Evolutionary conservation across 1,140 invertebrate genomes (phyloP).

Genomic region (Philopotamus ludificatus): DNA sequence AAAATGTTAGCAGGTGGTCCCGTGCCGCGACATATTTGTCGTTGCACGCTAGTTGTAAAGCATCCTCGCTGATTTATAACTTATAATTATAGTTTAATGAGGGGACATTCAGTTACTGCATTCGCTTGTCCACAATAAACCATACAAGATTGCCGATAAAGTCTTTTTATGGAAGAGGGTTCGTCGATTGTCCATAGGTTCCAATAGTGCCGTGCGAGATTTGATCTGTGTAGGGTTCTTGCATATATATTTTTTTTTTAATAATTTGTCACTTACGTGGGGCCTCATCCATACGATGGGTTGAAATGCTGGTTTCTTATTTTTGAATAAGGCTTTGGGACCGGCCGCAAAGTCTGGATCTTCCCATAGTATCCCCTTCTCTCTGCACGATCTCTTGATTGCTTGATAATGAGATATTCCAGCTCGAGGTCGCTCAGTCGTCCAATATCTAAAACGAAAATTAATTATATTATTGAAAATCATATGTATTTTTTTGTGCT

Average conservation of each 20-base stretch:
- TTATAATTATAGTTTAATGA: conserved; percentile 32
- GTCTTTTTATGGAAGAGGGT: background rate
- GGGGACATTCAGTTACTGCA: background rate
- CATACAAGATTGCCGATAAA: background rate
- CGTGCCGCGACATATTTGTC: no score
- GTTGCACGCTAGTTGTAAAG: no score
- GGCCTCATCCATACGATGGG: conserved; percentile 64
- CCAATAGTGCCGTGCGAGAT: background rate
- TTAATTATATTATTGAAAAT: no score
- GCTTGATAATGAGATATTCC: conserved; percentile 55
- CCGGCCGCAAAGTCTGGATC: conserved; percentile 67
- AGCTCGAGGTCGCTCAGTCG: conserved; percentile 55
- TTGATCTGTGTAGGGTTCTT: background rate
- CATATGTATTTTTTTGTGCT: no score
- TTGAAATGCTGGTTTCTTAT: conserved; percentile 57
- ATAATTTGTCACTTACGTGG: conserved; percentile 53
- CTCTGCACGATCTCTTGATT: conserved; percentile 58
- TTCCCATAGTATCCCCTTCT: conserved; percentile 63
- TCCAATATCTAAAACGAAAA: conserved; percentile 57
- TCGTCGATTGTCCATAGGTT: background rate
- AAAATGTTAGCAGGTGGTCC: no score
- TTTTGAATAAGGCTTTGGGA: conserved; percentile 58
- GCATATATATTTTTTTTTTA: background rate
- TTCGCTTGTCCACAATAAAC: background rate
- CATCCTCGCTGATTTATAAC: conserved; percentile 26